Conservation (phyloP, 2,797 vertebrate species). For the Phrynocephalus vlangalii region DNA sequence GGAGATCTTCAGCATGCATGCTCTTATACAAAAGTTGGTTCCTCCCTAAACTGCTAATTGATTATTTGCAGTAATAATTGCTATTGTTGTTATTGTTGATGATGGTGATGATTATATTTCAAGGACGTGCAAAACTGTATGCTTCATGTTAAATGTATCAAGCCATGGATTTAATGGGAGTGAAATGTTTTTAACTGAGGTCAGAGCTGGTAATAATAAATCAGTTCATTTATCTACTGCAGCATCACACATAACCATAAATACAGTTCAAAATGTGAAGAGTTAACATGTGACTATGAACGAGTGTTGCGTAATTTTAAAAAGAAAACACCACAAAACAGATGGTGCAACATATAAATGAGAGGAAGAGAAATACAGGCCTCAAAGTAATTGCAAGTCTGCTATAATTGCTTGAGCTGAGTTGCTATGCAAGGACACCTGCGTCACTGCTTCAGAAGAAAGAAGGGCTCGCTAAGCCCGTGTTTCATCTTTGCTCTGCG, state of each 20-base stretch:
- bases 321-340: constrained; percentile 25
- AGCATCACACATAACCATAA: constrained; percentile 22
- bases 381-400: constrained; percentile 18
- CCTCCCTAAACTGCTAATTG: no score
- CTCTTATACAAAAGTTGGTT: no score
- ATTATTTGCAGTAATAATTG: neutral
- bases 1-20: no score
- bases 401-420: constrained; percentile 4
- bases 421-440: constrained; percentile 9
- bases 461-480: neutral
- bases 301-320: constrained; percentile 36
- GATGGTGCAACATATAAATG: constrained; percentile 22
- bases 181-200: constrained; percentile 33
- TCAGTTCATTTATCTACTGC: constrained; percentile 40
- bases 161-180: constrained; percentile 36
- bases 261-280: constrained; percentile 29
- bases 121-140: neutral
- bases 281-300: constrained; percentile 34
- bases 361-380: neutral
- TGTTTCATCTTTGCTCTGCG: neutral
- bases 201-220: constrained; percentile 36
- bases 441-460: neutral
- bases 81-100: no score
- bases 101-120: neutral
- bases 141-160: neutral